Conservation (phyloP, 2,797 vertebrate genomes). For the Prunella strophiata region DNA sequence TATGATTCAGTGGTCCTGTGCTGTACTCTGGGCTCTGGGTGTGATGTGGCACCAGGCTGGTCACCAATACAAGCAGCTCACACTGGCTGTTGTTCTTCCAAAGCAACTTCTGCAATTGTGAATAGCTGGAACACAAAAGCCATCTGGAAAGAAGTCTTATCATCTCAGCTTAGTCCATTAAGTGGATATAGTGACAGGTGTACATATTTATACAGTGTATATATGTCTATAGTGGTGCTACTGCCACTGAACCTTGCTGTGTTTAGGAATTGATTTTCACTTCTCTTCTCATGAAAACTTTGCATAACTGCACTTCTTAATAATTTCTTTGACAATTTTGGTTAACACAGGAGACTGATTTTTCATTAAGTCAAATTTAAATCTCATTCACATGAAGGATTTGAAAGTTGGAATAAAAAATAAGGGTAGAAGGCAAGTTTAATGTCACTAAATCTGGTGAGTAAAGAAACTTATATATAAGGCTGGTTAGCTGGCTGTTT, state of each 20-base stretch:
- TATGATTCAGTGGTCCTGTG: not conserved
- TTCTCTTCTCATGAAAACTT: not conserved
- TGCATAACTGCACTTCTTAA: not conserved
- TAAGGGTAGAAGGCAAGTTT: not conserved
- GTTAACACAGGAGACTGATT: not conserved
- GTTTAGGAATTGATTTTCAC: not conserved
- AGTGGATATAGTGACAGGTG: not conserved
- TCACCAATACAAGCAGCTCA: not conserved
- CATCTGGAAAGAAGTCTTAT: not conserved
- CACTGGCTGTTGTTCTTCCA: not conserved
- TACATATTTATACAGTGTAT: too few relatives aligned
- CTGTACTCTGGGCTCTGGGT: not conserved
- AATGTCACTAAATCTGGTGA: not conserved
- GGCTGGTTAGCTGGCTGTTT: not conserved
- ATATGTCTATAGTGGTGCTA: accelerated
- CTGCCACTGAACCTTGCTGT: not conserved
- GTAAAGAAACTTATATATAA: not conserved
- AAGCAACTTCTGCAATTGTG: not conserved
- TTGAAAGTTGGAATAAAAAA: not conserved
- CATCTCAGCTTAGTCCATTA: not conserved
- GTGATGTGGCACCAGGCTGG: not conserved
- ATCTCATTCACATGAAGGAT: not conserved
- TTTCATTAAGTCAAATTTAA: conserved; percentile 14
- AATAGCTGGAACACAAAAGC: not conserved
- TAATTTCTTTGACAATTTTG: not conserved